These are phyloP conservation scores for Hemicentrotus pulcherrimus DNA, from an alignment of 35 echinoderm and acorn worm genomes.

Conservation along the genomic window DNA sequence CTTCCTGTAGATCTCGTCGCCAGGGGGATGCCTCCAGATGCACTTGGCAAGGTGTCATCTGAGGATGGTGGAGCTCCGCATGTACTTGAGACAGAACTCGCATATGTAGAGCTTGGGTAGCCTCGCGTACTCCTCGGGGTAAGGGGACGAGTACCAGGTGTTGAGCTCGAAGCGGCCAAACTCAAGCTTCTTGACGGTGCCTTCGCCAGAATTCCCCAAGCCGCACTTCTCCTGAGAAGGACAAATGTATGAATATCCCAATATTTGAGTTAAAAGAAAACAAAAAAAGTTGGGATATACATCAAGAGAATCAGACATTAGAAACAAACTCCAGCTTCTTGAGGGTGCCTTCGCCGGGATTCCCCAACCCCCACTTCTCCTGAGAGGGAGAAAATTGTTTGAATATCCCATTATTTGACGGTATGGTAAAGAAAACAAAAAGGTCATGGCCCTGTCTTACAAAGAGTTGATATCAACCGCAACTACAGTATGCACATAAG, in stretches of 20 bases:
- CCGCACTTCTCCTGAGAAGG: conserved; percentile 68
- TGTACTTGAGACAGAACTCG: conserved; percentile 99
- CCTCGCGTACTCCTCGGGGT: conserved; percentile 93
- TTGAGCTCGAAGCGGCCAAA: conserved; percentile 94
- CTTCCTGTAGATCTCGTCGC: conserved; percentile 95
- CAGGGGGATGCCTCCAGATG: conserved; percentile 93
- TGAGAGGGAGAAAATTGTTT: too few species aligned
- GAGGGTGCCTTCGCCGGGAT: conserved; percentile 61
- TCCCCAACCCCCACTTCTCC: conserved; percentile 72
- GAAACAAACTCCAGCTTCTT: conserved; percentile 89
- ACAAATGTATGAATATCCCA: too few species aligned
- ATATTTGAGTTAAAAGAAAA: too few species aligned
- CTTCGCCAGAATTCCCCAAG: conserved; percentile 64
- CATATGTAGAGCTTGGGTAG: conserved; percentile 94
- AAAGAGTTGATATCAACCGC: too few species aligned
- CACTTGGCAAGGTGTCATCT: conserved; percentile 92
- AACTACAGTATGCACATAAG: too few species aligned
- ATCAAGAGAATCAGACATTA: too few species aligned
- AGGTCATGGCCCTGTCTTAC: too few species aligned
- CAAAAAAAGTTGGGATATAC: too few species aligned
- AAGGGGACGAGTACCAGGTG: conserved; percentile 94
- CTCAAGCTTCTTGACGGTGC: conserved; percentile 87
- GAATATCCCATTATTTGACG: too few species aligned
- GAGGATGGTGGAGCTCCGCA: conserved; percentile 90
- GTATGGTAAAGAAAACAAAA: too few species aligned